phyloP scores from a whole-genome alignment of 2,888 invertebrate genomes.

The Strigamia maritima region DNA sequence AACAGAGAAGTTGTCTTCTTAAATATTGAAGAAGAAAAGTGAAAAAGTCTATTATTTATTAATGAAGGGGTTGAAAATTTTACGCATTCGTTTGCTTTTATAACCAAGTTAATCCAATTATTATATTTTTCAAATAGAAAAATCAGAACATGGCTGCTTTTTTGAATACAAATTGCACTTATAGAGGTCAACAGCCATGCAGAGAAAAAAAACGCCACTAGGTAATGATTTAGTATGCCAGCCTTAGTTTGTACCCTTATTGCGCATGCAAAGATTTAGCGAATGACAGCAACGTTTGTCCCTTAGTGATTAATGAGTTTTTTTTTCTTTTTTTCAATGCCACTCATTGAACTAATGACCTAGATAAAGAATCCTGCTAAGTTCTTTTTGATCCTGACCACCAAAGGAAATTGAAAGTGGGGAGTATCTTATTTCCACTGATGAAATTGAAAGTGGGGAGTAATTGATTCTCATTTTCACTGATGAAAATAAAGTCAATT shows the following conservation, averaged over 20 bases:
- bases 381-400: not conserved
- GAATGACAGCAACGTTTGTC: constrained; percentile 14
- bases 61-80: not conserved
- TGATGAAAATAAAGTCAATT: not conserved
- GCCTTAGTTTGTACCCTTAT: not conserved
- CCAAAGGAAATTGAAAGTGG: constrained; percentile 13
- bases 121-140: not conserved
- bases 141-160: not conserved
- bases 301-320: constrained; percentile 17
- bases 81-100: not conserved
- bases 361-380: not conserved
- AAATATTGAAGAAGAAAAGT: not conserved
- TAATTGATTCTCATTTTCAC: not conserved
- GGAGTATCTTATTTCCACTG: not conserved
- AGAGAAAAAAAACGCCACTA: not conserved
- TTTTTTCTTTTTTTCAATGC: constrained; percentile 22
- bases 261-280: constrained; percentile 6
- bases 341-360: constrained; percentile 25
- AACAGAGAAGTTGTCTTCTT: not conserved
- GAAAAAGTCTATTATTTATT: not conserved
- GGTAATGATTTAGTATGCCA: constrained; percentile 25
- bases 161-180: not conserved
- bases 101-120: not conserved
- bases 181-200: constrained; percentile 6
- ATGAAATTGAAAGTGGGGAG: not conserved